Percentiles rank a stretch among this genome's conserved stretches.
These are phyloP conservation scores for Panthera tigris DNA, from an alignment of 2,113 vertebrate genomes.

Conservation along the genomic window DNA sequence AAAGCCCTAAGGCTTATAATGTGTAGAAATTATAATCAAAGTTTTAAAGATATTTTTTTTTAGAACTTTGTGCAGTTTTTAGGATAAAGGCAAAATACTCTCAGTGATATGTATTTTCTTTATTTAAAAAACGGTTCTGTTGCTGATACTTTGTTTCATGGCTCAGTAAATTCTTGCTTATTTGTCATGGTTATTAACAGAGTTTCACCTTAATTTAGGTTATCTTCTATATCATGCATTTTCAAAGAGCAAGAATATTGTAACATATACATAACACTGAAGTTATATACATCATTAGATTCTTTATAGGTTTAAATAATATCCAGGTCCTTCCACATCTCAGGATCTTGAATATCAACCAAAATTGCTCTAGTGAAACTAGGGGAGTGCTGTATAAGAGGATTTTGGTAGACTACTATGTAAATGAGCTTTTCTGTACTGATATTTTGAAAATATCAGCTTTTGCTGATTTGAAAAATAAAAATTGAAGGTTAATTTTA, in stretches of 20 bases:
- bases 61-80: neutral
- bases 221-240: neutral
- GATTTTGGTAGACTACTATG: neutral
- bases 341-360: neutral
- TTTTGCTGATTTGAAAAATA: constrained; percentile 23
- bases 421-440: neutral
- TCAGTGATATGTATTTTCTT: neutral
- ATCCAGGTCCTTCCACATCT: neutral
- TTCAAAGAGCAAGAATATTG: neutral
- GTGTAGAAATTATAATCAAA: neutral
- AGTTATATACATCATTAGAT: neutral
- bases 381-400: neutral
- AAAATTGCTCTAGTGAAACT: neutral
- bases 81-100: neutral
- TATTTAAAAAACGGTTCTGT: constrained; percentile 26
- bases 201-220: neutral
- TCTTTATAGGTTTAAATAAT: constrained; percentile 26
- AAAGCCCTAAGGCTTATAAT: neutral
- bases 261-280: neutral
- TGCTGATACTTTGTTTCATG: constrained; percentile 23
- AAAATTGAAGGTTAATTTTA: constrained; percentile 27
- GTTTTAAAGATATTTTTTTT: constrained; percentile 26
- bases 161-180: constrained; percentile 23
- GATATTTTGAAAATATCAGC: neutral
- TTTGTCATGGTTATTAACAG: constrained; percentile 32